Percentiles rank a stretch among this genome's conserved stretches.
Evolutionary conservation across 1,140 invertebrate species (phyloP).

Genomic region (Bombus turneri): DNA sequence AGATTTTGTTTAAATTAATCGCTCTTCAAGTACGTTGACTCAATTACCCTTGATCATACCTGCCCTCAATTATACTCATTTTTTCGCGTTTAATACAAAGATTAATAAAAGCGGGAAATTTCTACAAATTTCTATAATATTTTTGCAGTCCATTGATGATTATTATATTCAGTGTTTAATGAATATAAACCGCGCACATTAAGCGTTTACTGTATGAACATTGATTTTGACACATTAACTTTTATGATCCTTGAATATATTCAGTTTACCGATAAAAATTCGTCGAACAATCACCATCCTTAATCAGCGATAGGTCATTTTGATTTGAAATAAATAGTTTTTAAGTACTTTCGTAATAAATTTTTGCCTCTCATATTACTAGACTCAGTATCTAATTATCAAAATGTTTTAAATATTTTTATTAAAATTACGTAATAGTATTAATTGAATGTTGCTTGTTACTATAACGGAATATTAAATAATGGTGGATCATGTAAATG

Average conservation of each 20-base stretch:
- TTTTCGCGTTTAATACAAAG: background rate
- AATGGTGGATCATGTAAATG: too few species aligned
- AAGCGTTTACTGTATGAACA: background rate
- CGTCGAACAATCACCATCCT: background rate
- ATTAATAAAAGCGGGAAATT: background rate
- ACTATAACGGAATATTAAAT: too few species aligned
- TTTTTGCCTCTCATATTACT: too few species aligned
- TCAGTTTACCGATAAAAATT: background rate
- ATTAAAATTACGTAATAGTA: too few species aligned
- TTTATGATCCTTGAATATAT: background rate
- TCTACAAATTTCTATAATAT: background rate
- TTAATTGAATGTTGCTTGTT: too few species aligned
- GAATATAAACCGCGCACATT: background rate
- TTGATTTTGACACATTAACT: background rate
- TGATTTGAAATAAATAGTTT: background rate
- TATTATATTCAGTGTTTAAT: background rate
- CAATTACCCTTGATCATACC: background rate
- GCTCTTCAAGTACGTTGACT: background rate
- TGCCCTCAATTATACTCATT: too few species aligned
- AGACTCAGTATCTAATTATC: too few species aligned
- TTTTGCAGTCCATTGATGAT: background rate
- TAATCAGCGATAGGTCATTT: background rate
- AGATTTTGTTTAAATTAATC: background rate
- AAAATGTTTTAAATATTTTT: background rate
- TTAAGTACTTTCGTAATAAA: background rate